These are phyloP conservation scores for Polietes domitor DNA, from an alignment of 2,888 invertebrate species.

Conservation along the genomic window DNA sequence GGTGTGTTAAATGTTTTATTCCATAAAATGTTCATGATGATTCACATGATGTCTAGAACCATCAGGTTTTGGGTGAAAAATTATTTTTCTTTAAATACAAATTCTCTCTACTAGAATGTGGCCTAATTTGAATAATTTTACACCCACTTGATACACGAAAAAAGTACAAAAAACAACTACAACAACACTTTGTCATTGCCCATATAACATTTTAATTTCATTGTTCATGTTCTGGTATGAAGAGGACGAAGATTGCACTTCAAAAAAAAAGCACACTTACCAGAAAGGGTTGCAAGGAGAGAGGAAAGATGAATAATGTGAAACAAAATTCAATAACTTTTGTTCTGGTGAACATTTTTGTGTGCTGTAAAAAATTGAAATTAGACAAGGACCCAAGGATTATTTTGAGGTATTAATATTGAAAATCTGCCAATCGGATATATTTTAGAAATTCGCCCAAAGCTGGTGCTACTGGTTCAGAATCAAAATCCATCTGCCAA, in stretches of 20 bases:
- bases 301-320: too few species aligned
- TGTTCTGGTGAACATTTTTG: too few species aligned
- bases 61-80: conserved; percentile 8
- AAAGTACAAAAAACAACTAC: too few species aligned
- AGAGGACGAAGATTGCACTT: not conserved
- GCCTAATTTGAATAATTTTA: conserved; percentile 40
- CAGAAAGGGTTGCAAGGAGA: not conserved
- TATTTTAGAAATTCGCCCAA: too few species aligned
- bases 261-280: not conserved
- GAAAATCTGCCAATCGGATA: too few species aligned
- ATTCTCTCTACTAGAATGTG: conserved; percentile 14
- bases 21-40: conserved; percentile 44
- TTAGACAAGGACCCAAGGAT: too few species aligned
- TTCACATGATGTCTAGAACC: conserved; percentile 44
- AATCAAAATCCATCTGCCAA: too few species aligned
- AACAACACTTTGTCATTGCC: conserved; percentile 38
- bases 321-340: too few species aligned
- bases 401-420: too few species aligned
- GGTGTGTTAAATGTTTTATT: conserved; percentile 58
- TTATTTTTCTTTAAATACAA: not conserved
- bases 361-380: too few species aligned
- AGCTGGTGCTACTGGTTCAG: too few species aligned
- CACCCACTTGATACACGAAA: conserved; percentile 18
- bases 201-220: conserved; percentile 45
- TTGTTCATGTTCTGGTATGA: not conserved